A percentile compares a stretch with the other conserved stretches of the same genome.
phyloP scores from a whole-genome alignment of 2,888 invertebrate species.

The Phanerotoma sp. region DNA sequence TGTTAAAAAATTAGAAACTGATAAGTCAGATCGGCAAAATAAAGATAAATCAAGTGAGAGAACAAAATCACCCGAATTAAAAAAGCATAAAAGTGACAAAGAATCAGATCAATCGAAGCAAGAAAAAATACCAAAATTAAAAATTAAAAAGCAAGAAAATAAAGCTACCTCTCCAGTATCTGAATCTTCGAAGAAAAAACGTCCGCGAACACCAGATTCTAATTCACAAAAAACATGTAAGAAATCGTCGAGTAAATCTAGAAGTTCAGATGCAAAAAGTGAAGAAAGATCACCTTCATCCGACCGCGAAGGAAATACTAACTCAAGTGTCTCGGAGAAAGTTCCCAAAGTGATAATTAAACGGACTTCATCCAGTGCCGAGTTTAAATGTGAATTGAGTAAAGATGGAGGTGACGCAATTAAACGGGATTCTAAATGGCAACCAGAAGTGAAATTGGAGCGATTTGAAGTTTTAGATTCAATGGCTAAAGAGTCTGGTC shows the following conservation, averaged over 20 bases:
- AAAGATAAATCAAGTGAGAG: constrained; percentile 9
- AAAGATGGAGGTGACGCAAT: constrained; percentile 42
- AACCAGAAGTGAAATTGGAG: constrained; percentile 51
- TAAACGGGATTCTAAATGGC: constrained; percentile 46
- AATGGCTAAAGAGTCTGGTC: constrained; percentile 49
- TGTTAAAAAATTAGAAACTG: not conserved
- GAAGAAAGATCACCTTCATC: not conserved
- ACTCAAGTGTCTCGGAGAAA: constrained; percentile 41
- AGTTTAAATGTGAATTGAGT: constrained; percentile 54
- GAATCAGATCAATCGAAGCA: constrained; percentile 13
- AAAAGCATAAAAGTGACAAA: not conserved
- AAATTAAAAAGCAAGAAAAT: constrained; percentile 38
- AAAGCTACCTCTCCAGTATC: constrained; percentile 1
- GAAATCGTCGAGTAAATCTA: constrained; percentile 18
- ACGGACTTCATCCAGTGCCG: constrained; percentile 49
- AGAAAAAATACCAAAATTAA: constrained; percentile 40
- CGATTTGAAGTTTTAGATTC: constrained; percentile 48
- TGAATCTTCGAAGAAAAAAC: constrained; percentile 17
- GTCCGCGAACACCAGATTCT: constrained; percentile 12
- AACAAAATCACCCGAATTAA: constrained; percentile 7
- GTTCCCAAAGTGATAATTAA: constrained; percentile 55
- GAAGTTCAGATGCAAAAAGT: constrained; percentile 3
- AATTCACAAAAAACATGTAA: constrained; percentile 11
- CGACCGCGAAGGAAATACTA: constrained; percentile 22
- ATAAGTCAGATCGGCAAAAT: not conserved